Conservation (phyloP, 1,140 invertebrate species). For the Solenopsis fugax region DNA sequence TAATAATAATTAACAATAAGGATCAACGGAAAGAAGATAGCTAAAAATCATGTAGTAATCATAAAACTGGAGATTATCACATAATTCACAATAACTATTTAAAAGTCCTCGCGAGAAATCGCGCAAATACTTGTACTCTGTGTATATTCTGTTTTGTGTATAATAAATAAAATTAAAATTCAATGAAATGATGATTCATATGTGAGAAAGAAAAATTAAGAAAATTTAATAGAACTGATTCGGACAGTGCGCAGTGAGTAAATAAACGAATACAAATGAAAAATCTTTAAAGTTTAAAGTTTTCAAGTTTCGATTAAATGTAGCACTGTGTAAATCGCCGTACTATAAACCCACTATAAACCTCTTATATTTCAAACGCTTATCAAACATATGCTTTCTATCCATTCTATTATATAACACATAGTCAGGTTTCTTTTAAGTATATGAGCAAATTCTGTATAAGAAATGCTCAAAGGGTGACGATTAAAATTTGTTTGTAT, state of each 20-base stretch:
- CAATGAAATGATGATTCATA: neutral
- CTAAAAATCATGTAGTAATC: neutral
- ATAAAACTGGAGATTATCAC: neutral
- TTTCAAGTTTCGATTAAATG: slow-evolving; percentile 7
- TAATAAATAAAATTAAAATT: slow-evolving; percentile 12
- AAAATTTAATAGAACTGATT: neutral
- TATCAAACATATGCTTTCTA: neutral
- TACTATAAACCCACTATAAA: slow-evolving; percentile 10
- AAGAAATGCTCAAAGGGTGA: neutral
- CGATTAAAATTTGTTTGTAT: neutral
- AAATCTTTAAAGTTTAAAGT: neutral
- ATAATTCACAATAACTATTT: neutral
- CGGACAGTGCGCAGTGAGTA: neutral
- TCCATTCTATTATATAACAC: neutral
- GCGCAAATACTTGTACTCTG: neutral
- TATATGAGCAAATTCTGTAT: neutral
- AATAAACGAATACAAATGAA: neutral
- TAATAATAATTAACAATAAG: neutral
- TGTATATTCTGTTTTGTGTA: neutral
- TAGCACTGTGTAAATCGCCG: neutral
- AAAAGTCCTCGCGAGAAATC: neutral
- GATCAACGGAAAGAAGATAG: too few relatives aligned
- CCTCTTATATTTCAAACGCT: neutral
- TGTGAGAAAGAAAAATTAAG: neutral
- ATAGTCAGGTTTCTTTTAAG: neutral